Evolutionary conservation across 2,113 vertebrate genomes (phyloP), one percentile per base, ranked within the genome.

Genomic region (Pongo abelii): DNA sequence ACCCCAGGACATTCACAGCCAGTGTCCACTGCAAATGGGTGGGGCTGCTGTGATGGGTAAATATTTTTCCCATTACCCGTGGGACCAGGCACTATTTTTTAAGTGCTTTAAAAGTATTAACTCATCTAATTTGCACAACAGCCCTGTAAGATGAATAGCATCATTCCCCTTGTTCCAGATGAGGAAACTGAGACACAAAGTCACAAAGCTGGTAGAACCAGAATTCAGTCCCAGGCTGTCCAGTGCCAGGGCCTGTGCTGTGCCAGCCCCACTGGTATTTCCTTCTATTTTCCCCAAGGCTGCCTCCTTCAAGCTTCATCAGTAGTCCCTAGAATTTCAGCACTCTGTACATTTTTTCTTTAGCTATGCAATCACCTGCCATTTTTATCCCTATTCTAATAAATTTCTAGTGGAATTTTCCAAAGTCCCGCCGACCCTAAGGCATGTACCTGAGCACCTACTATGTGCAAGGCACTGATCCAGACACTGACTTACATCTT

Each of bases 101-200:
- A 59, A 96, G 61, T 3, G 17, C 81, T 84, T 50, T 74, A 46
- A 25, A 57, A 1, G 9, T 8, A 75, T n/a, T 48, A 20, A 79
- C 6, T 75, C 84, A 3, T 30, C 55, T 32, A 27, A 57, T n/a
- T 5, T 48, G 38, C 25, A 48, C 14, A 46, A 30, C 1, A 52
- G 50, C 27, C 64, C 2, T 8, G 1, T 2, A 35, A 22, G 20
- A 32, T 0, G 64, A 40, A 43, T 30, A 74, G 23, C 0, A 50
- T 2, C 11, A 25, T 48, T 72, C n/a, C 52, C 79, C 43, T 11
- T 59, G 46, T 14, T 87, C 78, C 83, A 72, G 84, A 59, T 7
- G 30, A 79, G 75, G 67, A 59, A 96, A 35, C 3, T 0, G 69
- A 93, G 38, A 88, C 43, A 32, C 5, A 55, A 35, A 2, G 40